A percentile compares a stretch with the other conserved stretches of the same genome.
Conservation (phyloP, 2,888 invertebrate genomes). For the Argynnis bischoffii region DNA sequence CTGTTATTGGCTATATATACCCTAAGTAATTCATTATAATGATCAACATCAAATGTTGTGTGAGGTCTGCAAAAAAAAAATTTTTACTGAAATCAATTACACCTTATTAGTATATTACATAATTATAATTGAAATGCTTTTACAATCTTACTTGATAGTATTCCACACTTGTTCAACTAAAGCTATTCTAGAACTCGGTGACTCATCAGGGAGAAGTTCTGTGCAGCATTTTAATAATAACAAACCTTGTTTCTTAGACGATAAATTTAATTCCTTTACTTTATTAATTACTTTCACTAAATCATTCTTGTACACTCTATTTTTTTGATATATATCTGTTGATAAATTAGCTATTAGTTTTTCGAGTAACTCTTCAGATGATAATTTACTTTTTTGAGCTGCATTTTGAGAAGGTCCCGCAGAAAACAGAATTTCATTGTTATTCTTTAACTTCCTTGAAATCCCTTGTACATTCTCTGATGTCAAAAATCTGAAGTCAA, state of each 20-base stretch:
- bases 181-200: constrained; percentile 65
- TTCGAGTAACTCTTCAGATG: constrained; percentile 63
- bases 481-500: constrained; percentile 18
- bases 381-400: constrained; percentile 30
- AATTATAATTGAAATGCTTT: constrained; percentile 2
- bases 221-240: constrained; percentile 82
- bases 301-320: constrained; percentile 75
- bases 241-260: constrained; percentile 69
- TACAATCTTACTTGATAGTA: constrained; percentile 64
- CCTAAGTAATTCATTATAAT: constrained; percentile 81
- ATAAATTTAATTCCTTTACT: constrained; percentile 65
- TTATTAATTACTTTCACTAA: constrained; percentile 61
- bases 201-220: constrained; percentile 78
- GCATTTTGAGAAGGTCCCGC: constrained; percentile 28
- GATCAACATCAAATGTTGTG: constrained; percentile 67
- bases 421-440: constrained; percentile 37
- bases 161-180: constrained; percentile 81
- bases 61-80: constrained; percentile 55
- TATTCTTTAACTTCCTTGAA: constrained; percentile 2
- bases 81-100: neutral
- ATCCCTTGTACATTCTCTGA: neutral
- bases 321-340: constrained; percentile 68
- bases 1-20: constrained; percentile 83
- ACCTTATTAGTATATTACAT: neutral
- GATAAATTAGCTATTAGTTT: constrained; percentile 65